Base-by-base conservation (phyloP, 1,140 invertebrate genomes). In the Medauroidea extradentata region DNA sequence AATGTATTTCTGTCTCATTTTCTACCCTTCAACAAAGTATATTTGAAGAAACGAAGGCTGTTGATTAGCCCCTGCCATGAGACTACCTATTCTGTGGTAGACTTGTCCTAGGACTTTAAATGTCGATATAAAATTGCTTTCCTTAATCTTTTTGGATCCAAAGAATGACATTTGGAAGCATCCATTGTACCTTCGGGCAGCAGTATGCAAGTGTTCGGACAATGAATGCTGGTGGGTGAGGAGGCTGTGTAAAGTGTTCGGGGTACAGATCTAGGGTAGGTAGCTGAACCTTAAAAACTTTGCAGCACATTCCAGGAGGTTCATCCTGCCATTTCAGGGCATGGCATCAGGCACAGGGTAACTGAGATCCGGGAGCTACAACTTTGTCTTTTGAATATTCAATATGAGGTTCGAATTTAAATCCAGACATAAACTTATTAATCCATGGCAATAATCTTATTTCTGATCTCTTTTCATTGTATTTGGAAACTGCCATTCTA, bases 91-190 rank as follows among this genome's bases (percentile, higher is more conserved):
- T 41, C 34, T 39, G 46, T 60, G 21, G 57, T 55, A 54, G n/a
- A 54, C 52, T 54, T 54, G 52, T 13, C 29, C 11, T 11, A 7
- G 29, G 5, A 34, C 29, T 50, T 55, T 63, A 43, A 63, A 63
- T n/a, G 62, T 63, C 24, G 62, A 51, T 21, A 54, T 59, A 54
- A 64, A 66, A 53, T 61, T 55, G 38, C 52, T 43, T 48, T 60
- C 43, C 42, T 68, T 64, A 39, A 65, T 64, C 64, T 67, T 67
- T 23, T 57, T 65, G 53, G 65, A 69, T 34, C 64, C 67, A 65
- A 71, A 68, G 9, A 63, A 56, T 27, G 55, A 68, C 63, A 66
- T 66, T 54, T 65, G 60, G 52, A 68, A 67, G 41, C 59, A 62
- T 11, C 14, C 38, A 56, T 68, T 67, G 59, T 68, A 66, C 53